Percentiles rank a stretch among this genome's conserved stretches.
These are phyloP conservation scores for Myotis myotis DNA, from an alignment of 2,797 vertebrate species.

Conservation along the genomic window DNA sequence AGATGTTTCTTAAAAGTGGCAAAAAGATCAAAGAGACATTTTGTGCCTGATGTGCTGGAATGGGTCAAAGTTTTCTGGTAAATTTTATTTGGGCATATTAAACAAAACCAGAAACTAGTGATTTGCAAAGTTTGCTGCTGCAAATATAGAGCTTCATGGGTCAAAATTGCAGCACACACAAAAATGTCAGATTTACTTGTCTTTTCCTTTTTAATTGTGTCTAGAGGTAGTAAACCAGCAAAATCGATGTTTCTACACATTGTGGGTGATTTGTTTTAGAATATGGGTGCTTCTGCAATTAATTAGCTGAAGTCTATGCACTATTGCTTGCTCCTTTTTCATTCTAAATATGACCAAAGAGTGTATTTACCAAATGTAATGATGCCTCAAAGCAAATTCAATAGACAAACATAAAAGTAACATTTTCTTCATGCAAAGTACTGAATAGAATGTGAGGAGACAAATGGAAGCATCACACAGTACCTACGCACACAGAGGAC, in stretches of 20 bases:
- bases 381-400: constrained; percentile 3
- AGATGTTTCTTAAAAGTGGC: constrained; percentile 73
- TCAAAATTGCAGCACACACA: neutral
- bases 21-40: constrained; percentile 55
- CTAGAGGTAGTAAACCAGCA: neutral
- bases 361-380: neutral
- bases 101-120: constrained; percentile 65
- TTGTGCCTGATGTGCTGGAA: constrained; percentile 47
- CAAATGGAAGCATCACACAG: neutral
- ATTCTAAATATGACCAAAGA: neutral
- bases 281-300: neutral
- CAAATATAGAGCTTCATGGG: constrained; percentile 15
- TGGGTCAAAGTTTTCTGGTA: constrained; percentile 49
- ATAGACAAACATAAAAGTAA: neutral
- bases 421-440: neutral
- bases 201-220: neutral
- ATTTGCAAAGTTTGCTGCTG: constrained; percentile 48
- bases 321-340: neutral
- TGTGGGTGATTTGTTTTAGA: neutral
- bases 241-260: neutral
- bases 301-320: neutral
- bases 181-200: neutral
- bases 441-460: neutral
- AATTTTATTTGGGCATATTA: constrained; percentile 63
- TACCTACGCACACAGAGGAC: neutral